Evolutionary conservation across 1,140 invertebrate genomes (phyloP), one percentile per base, ranked within the genome.

Genomic region (Marisa cornuarietis): DNA sequence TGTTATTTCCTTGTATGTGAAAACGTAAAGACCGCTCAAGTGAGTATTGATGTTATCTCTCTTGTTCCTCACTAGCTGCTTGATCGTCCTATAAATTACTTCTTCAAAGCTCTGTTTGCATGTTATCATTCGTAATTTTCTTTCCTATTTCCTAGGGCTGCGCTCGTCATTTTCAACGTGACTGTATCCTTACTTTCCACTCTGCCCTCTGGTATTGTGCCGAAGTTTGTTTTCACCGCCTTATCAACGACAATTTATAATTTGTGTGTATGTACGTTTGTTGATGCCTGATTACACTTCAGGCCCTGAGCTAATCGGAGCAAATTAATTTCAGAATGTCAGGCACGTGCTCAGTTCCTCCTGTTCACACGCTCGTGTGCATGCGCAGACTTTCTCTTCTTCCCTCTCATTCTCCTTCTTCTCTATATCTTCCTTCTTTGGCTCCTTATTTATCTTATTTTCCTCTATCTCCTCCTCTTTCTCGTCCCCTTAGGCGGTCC

Each of bases 151-250:
- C 49, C 11, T 26, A 71, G 69, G 31, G 24, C 42, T 49, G 69
- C 10, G 11, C 42, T 71, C 24, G 13, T 51, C 31, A 16, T 24
- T 22, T 31, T 71, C 11, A 71, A 71, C 49, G 8, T 71, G 24
- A 26, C n/a, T 49, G 69, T 71, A 71, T 71, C 69, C 69, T 71
- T 71, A 11, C 31, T 62, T 20, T 62, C 54, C 24, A n/a, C 16
- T 11, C 31, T 8, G 58, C 20, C 58, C 11, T 20, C 16, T 58
- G 24, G 26, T 13, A 61, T 10, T 61, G 10, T 75, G 51, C 24
- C 8, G 13, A 20, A 54, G 10, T 71, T 16, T 71, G 6, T 71
- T 31, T 31, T n/a, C 22, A 16, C 31, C 3, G 22, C 14, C 24
- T 18, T 74, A 24, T 74, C 0, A 20, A 13, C n/a, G 16, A 49